phyloP scores from a whole-genome alignment of 2,888 invertebrate genomes.

The Ariolimax columbianus region DNA sequence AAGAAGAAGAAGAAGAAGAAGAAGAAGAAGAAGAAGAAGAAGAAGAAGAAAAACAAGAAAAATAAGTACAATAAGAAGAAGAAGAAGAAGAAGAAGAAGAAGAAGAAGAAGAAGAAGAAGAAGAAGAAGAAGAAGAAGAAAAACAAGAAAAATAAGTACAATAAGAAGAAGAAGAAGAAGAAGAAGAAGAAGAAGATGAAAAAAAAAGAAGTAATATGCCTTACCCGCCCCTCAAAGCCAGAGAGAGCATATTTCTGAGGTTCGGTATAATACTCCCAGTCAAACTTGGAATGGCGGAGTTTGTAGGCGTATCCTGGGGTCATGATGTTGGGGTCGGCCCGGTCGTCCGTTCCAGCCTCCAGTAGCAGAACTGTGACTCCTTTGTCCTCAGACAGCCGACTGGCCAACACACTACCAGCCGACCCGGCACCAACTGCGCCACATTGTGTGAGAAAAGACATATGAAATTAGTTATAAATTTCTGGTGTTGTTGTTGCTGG shows the following conservation, averaged over 20 bases:
- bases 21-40: background rate
- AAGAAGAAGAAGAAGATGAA: too few species aligned
- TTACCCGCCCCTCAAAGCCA: constrained; percentile 44
- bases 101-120: constrained; percentile 5
- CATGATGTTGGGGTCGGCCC: constrained; percentile 74
- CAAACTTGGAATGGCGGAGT: constrained; percentile 61
- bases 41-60: too few species aligned
- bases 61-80: too few species aligned
- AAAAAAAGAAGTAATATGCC: background rate
- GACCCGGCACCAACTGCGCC: constrained; percentile 78
- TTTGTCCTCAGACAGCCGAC: constrained; percentile 78
- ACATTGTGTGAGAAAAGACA: too few species aligned
- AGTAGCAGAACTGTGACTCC: constrained; percentile 71
- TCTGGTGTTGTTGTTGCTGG: too few species aligned
- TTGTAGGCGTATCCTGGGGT: constrained; percentile 79
- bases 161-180: too few species aligned
- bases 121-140: too few species aligned
- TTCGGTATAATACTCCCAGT: constrained; percentile 54
- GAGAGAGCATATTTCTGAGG: constrained; percentile 51
- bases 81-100: background rate
- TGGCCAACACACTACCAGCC: constrained; percentile 80
- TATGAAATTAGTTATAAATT: too few species aligned
- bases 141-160: too few species aligned
- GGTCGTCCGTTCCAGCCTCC: constrained; percentile 80
- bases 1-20: background rate